These are phyloP conservation scores for Mayetiola destructor DNA, from an alignment of 2,888 invertebrate genomes.

Conservation along the genomic window DNA sequence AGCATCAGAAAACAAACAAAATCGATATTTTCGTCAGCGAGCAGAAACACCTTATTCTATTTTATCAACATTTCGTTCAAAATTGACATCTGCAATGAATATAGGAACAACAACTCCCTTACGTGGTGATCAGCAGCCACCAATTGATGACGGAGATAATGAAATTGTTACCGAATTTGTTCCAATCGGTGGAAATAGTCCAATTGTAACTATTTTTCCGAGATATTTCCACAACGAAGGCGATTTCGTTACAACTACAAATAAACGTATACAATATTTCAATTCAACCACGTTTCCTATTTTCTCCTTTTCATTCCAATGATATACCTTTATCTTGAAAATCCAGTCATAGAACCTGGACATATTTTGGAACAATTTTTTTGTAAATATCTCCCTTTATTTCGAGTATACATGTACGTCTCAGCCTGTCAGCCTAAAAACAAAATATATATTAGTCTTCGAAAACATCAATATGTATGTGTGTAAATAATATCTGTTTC, in stretches of 20 bases:
- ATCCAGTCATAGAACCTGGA: slow-evolving; percentile 14
- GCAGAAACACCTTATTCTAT: not conserved
- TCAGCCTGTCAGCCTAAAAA: too few species aligned
- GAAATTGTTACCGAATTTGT: slow-evolving; percentile 3
- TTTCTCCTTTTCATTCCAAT: not conserved
- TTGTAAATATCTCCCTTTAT: not conserved
- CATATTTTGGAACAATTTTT: not conserved
- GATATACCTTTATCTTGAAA: not conserved
- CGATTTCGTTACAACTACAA: not conserved
- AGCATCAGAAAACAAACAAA: not conserved
- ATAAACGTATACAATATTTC: too few species aligned
- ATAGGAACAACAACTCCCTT: not conserved
- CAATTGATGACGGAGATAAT: slow-evolving; percentile 9
- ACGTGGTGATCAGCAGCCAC: slow-evolving; percentile 15
- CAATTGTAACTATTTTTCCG: not conserved
- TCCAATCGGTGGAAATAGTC: not conserved
- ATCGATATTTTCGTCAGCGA: not conserved
- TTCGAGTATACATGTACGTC: not conserved
- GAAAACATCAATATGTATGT: slow-evolving; percentile 2
- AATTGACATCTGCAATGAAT: not conserved
- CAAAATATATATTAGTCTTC: too few species aligned
- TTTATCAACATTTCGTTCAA: not conserved
- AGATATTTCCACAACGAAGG: slow-evolving; percentile 1
- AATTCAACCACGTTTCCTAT: not conserved
- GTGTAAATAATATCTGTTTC: not conserved